A percentile compares a stretch with the other conserved stretches of the same genome.
phyloP scores from a whole-genome alignment of 2,888 invertebrate species.

The Octodonta nipae region DNA sequence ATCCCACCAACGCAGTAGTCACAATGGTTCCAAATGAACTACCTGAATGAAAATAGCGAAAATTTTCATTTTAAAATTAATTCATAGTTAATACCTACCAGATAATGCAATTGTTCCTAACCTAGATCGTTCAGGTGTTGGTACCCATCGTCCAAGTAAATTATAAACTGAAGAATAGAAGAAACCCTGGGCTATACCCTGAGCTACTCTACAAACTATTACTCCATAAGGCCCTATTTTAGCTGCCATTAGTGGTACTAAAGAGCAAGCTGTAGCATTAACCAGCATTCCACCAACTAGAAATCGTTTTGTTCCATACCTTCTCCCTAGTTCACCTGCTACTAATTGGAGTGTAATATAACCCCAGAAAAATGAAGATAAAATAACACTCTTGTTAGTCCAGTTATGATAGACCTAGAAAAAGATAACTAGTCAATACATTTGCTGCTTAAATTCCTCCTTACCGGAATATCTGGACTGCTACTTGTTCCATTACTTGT shows the following conservation, averaged over 20 bases:
- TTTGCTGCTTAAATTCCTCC: no score
- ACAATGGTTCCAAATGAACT: conserved; percentile 63
- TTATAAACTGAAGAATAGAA: conserved; percentile 59
- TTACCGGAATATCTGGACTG: conserved; percentile 35
- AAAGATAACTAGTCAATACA: no score
- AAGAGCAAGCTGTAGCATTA: conserved; percentile 49
- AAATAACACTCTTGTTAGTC: conserved; percentile 37
- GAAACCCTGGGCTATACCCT: conserved; percentile 63
- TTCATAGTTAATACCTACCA: conserved; percentile 5
- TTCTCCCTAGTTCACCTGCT: conserved; percentile 38
- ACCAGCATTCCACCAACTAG: conserved; percentile 42
- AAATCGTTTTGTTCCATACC: conserved; percentile 59
- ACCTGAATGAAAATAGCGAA: conserved; percentile 36
- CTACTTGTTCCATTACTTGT: conserved; percentile 37
- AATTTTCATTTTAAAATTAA: no score
- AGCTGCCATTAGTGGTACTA: conserved; percentile 54
- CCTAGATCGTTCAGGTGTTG: conserved; percentile 5
- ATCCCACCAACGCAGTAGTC: conserved; percentile 55
- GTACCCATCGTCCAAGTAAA: conserved; percentile 55
- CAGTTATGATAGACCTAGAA: conserved; percentile 29
- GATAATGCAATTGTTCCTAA: conserved; percentile 5
- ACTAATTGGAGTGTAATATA: conserved; percentile 63
- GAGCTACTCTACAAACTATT: conserved; percentile 50
- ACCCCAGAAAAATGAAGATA: conserved; percentile 71
- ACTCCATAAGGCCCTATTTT: conserved; percentile 50